Conservation (phyloP, 1,140 invertebrate species). For the Planococcus citri region DNA sequence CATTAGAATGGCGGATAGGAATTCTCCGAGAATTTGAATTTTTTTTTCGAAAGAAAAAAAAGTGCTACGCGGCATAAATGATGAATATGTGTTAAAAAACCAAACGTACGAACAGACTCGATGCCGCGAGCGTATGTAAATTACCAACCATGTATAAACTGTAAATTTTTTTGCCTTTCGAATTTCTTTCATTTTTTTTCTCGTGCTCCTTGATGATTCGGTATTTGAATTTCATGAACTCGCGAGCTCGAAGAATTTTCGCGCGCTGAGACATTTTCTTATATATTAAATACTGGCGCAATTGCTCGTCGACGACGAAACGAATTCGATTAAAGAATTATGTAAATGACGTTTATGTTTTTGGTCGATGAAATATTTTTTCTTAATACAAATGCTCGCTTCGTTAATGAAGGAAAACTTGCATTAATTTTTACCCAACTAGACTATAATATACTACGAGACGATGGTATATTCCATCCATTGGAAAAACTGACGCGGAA, state of each 20-base stretch:
- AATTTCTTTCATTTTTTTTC: not conserved
- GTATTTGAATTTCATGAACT: not conserved
- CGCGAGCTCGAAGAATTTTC: no score
- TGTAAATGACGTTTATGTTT: conserved; percentile 3
- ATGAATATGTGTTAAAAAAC: not conserved
- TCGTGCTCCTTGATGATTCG: no score
- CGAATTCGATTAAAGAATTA: not conserved
- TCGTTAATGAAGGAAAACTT: not conserved
- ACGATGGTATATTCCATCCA: no score
- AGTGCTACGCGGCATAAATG: not conserved
- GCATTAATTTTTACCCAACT: not conserved
- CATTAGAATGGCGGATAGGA: not conserved
- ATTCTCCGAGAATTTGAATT: not conserved
- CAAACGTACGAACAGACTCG: not conserved
- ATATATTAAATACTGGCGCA: not conserved
- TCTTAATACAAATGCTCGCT: not conserved
- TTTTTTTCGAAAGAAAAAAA: not conserved
- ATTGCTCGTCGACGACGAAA: not conserved
- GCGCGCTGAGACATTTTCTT: no score
- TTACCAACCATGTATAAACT: not conserved
- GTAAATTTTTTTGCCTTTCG: not conserved
- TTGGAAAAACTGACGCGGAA: no score
- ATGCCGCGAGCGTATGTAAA: conserved; percentile 6
- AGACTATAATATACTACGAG: no score
- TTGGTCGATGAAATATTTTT: not conserved